Conservation (phyloP, 2,113 vertebrate species). For the Apodemus sylvaticus region DNA sequence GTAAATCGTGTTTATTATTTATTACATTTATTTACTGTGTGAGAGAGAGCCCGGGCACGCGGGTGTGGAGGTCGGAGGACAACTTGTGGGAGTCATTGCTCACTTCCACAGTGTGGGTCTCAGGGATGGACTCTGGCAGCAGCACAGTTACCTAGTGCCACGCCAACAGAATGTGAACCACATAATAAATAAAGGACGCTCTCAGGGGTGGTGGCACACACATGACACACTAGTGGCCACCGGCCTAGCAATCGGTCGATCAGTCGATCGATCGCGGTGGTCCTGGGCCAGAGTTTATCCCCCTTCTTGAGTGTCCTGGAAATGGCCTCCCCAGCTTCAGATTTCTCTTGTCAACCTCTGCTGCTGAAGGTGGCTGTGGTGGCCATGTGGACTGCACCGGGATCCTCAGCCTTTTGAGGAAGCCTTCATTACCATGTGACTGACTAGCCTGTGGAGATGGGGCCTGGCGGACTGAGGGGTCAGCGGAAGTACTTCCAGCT, state of each 20-base stretch:
- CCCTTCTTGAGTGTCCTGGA: not conserved
- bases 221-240: not conserved
- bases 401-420: not conserved
- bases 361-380: not conserved
- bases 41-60: not conserved
- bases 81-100: not conserved
- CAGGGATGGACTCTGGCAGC: not conserved
- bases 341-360: not conserved
- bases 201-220: not conserved
- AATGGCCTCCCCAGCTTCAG: not conserved
- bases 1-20: constrained; percentile 18
- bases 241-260: not conserved
- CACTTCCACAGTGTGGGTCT: not conserved
- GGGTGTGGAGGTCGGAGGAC: not conserved
- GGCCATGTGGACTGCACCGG: not conserved
- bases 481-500: not conserved
- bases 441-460: not conserved
- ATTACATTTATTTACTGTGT: not conserved
- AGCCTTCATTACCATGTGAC: not conserved
- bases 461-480: not conserved
- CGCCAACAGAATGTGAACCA: not conserved
- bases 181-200: not conserved
- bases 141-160: not conserved
- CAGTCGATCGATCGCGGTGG: not conserved
- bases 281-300: not conserved